A percentile compares a stretch with the other conserved stretches of the same genome.
Evolutionary conservation across 2,797 vertebrate species (phyloP).

Genomic region (Antennarius maculatus): DNA sequence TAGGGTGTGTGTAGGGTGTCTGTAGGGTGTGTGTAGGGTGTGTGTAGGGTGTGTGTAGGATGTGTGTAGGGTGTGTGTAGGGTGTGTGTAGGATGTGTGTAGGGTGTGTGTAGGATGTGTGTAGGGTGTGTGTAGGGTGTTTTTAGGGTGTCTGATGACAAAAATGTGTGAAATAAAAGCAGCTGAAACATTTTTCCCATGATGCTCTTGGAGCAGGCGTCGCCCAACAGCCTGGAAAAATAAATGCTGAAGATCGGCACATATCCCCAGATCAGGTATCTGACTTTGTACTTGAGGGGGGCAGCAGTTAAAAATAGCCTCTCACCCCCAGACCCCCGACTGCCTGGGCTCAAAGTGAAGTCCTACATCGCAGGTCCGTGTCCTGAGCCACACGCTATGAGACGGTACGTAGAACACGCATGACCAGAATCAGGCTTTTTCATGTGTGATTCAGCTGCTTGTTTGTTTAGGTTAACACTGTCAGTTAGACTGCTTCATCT

Average conservation of each 20-base stretch:
- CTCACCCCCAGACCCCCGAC: slow-evolving; percentile 68
- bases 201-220: too few relatives aligned
- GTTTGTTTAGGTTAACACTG: slow-evolving; percentile 11
- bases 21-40: too few relatives aligned
- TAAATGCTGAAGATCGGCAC: slow-evolving; percentile 71
- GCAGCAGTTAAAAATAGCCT: slow-evolving; percentile 81
- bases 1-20: too few relatives aligned
- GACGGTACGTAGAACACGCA: slow-evolving; percentile 77
- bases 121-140: too few relatives aligned
- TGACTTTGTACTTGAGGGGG: slow-evolving; percentile 78
- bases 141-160: too few relatives aligned
- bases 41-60: too few relatives aligned
- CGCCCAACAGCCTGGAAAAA: slow-evolving; percentile 66
- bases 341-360: slow-evolving; percentile 67
- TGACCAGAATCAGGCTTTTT: slow-evolving; percentile 51
- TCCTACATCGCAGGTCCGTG: slow-evolving; percentile 69
- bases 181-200: too few relatives aligned
- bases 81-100: too few relatives aligned
- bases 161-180: too few relatives aligned
- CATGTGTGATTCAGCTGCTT: slow-evolving; percentile 10
- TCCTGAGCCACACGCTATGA: slow-evolving; percentile 66
- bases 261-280: slow-evolving; percentile 83
- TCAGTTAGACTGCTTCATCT: background rate
- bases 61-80: too few relatives aligned
- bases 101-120: too few relatives aligned